phyloP scores from a whole-genome alignment of 2,888 invertebrate species.

The Sturmia bella region DNA sequence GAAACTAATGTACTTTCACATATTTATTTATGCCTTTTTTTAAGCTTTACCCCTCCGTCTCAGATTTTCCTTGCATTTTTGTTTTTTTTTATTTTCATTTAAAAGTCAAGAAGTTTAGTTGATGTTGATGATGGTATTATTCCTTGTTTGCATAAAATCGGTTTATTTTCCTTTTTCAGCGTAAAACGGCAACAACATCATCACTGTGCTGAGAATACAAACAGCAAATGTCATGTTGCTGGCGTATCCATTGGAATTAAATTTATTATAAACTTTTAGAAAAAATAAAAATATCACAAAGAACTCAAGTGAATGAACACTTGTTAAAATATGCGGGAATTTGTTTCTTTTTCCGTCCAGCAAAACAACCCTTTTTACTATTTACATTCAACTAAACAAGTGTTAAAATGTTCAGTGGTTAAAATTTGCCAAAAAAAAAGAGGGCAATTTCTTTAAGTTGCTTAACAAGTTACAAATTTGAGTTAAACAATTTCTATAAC shows the following conservation, averaged over 20 bases:
- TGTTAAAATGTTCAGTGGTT: background rate
- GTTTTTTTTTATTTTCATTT: slow-evolving; percentile 13
- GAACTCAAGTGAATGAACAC: background rate
- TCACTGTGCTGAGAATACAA: slow-evolving; percentile 8
- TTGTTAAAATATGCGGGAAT: slow-evolving; percentile 24
- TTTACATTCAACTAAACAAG: background rate
- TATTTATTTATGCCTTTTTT: slow-evolving; percentile 8
- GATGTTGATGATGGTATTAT: slow-evolving; percentile 50
- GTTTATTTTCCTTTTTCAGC: slow-evolving; percentile 40
- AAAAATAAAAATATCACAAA: slow-evolving; percentile 7
- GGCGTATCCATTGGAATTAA: slow-evolving; percentile 50
- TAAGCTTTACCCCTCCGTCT: background rate
- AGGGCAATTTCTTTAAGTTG: background rate
- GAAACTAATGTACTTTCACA: slow-evolving; percentile 12
- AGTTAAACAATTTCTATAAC: background rate
- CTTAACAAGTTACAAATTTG: background rate
- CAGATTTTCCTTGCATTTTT: background rate
- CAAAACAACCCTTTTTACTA: slow-evolving; percentile 15
- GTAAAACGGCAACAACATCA: slow-evolving; percentile 20
- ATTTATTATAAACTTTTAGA: slow-evolving; percentile 47
- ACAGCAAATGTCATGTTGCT: slow-evolving; percentile 49
- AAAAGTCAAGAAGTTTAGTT: slow-evolving; percentile 47
- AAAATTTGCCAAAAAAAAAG: background rate
- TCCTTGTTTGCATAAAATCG: slow-evolving; percentile 61
- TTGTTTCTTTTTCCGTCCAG: background rate